Evolutionary conservation across 1,140 invertebrate species (phyloP).

Genomic region (Propsilocerus akamusi): DNA sequence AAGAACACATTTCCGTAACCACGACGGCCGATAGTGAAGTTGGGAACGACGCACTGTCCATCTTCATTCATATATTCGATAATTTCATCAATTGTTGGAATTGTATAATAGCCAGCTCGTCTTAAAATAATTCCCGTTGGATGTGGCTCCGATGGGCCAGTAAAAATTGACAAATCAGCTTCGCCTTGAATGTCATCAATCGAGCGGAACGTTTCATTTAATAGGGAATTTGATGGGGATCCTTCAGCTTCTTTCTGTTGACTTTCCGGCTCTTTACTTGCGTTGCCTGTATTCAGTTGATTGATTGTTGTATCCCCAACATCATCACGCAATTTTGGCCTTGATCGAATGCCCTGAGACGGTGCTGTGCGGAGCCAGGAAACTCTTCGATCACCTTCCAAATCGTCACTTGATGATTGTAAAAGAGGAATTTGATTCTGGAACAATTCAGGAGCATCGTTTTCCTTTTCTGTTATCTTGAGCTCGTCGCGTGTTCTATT

Average conservation of each 20-base stretch:
- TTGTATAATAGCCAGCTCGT: slow-evolving; percentile 65
- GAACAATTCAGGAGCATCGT: slow-evolving; percentile 14
- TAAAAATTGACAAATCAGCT: slow-evolving; percentile 6
- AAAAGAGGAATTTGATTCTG: slow-evolving; percentile 9
- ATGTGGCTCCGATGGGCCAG: slow-evolving; percentile 26
- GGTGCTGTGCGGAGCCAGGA: slow-evolving; percentile 16
- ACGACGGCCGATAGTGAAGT: slow-evolving; percentile 74
- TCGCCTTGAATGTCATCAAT: slow-evolving; percentile 2
- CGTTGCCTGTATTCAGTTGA: slow-evolving; percentile 16
- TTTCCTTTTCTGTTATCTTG: background rate
- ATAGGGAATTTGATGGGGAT: background rate
- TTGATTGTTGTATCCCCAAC: background rate
- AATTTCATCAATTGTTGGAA: slow-evolving; percentile 62
- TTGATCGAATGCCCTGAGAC: background rate
- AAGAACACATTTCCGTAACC: slow-evolving; percentile 90
- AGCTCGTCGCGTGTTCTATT: background rate
- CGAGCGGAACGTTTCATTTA: slow-evolving; percentile 2
- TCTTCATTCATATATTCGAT: slow-evolving; percentile 40
- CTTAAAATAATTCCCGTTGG: slow-evolving; percentile 38
- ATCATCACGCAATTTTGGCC: background rate
- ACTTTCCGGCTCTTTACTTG: slow-evolving; percentile 19
- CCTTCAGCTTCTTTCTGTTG: slow-evolving; percentile 16
- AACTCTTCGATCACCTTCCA: slow-evolving; percentile 11
- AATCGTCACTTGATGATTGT: background rate
- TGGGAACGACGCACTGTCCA: slow-evolving; percentile 67